phyloP scores from a whole-genome alignment of 2,113 vertebrate species.

The Vimba vimba region DNA sequence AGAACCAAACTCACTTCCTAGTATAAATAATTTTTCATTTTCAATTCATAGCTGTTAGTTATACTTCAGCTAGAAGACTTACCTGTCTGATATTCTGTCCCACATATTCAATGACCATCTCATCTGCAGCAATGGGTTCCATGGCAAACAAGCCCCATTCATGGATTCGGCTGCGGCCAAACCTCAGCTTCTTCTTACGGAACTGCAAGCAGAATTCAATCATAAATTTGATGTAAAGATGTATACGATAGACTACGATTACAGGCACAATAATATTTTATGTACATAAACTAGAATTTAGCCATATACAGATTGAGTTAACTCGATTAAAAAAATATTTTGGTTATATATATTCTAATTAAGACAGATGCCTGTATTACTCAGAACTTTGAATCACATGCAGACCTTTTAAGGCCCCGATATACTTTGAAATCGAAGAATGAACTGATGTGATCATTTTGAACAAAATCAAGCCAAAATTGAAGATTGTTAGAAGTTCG shows the following conservation, averaged over 20 bases:
- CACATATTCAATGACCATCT: slow-evolving; percentile 98
- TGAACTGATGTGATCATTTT: no score
- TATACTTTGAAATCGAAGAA: no score
- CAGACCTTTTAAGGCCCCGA: not conserved
- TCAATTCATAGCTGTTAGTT: not conserved
- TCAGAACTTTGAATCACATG: not conserved
- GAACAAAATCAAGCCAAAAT: no score
- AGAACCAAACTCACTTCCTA: not conserved
- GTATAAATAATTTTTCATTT: not conserved
- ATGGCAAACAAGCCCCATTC: slow-evolving; percentile 96
- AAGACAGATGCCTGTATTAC: not conserved
- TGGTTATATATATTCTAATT: not conserved
- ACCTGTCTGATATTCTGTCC: slow-evolving; percentile 96
- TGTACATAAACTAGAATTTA: not conserved
- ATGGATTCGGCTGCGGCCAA: slow-evolving; percentile 91
- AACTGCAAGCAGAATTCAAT: slow-evolving; percentile 73
- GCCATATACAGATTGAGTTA: not conserved
- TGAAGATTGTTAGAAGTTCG: no score
- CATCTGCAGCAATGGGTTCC: slow-evolving; percentile 94
- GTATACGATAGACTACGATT: not conserved
- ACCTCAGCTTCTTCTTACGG: slow-evolving; percentile 93
- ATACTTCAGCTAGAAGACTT: not conserved
- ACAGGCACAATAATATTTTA: not conserved
- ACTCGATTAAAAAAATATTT: not conserved
- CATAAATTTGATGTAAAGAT: not conserved